Evolutionary conservation across 2,113 vertebrate species (phyloP).

Genomic region (Pyrgilauda ruficollis): DNA sequence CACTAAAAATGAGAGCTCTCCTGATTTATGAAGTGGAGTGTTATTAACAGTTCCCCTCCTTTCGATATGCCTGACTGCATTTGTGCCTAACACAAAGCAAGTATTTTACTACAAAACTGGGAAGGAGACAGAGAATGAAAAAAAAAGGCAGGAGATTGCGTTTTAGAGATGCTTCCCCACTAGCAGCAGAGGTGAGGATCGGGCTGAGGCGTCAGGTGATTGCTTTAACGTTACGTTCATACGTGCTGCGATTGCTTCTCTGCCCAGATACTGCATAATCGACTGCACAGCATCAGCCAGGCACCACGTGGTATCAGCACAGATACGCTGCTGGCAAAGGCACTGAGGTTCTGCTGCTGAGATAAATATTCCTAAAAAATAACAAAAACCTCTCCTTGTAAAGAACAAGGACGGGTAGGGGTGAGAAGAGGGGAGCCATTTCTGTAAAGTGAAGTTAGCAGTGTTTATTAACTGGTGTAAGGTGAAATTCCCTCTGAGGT

Average conservation of each 20-base stretch:
- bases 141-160: background rate
- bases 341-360: background rate
- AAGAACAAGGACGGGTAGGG: background rate
- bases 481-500: background rate
- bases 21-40: background rate
- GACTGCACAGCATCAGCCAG: slow-evolving; percentile 34
- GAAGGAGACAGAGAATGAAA: background rate
- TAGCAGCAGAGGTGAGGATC: background rate
- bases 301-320: slow-evolving; percentile 29
- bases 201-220: background rate
- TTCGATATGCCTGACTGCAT: background rate
- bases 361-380: background rate
- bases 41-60: background rate
- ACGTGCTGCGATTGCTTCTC: slow-evolving; percentile 27
- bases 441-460: background rate
- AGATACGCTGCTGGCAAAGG: background rate
- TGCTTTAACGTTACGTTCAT: background rate
- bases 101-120: background rate
- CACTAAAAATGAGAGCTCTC: background rate
- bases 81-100: background rate
- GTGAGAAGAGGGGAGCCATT: background rate
- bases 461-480: background rate
- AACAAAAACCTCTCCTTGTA: background rate
- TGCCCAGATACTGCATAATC: slow-evolving; percentile 69
- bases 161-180: background rate